Evolutionary conservation across 2,888 invertebrate genomes (phyloP).

Genomic region (Philopedon plagiatum): DNA sequence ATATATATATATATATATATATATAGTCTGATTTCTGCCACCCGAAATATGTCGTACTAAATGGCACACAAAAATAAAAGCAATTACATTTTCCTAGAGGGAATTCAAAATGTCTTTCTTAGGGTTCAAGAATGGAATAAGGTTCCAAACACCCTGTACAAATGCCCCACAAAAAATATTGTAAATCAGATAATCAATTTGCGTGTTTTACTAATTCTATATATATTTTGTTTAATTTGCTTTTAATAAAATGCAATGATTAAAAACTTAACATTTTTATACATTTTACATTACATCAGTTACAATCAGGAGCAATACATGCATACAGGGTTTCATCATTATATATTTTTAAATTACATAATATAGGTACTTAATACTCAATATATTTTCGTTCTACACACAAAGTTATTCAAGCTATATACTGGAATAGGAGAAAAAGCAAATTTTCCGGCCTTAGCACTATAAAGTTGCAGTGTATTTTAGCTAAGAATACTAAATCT

Average conservation of each 20-base stretch:
- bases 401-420: constrained; percentile 6
- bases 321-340: constrained; percentile 2
- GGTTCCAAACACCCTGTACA: no score
- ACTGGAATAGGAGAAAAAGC: neutral
- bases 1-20: no score
- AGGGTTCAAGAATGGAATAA: no score
- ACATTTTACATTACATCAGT: neutral
- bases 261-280: constrained; percentile 10
- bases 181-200: no score
- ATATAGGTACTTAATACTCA: neutral
- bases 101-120: neutral
- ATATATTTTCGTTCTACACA: constrained; percentile 8
- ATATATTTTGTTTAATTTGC: neutral
- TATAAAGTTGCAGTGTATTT: no score
- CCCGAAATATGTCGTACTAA: neutral
- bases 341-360: constrained; percentile 9
- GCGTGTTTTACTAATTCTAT: no score
- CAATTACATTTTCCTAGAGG: neutral
- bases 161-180: no score
- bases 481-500: constrained; percentile 1
- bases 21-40: neutral
- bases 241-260: neutral
- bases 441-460: neutral
- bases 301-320: constrained; percentile 1
- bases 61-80: constrained; percentile 24